Base-by-base conservation (phyloP, 2,113 vertebrate genomes). In the Cyphomyrus discorhynchus region DNA sequence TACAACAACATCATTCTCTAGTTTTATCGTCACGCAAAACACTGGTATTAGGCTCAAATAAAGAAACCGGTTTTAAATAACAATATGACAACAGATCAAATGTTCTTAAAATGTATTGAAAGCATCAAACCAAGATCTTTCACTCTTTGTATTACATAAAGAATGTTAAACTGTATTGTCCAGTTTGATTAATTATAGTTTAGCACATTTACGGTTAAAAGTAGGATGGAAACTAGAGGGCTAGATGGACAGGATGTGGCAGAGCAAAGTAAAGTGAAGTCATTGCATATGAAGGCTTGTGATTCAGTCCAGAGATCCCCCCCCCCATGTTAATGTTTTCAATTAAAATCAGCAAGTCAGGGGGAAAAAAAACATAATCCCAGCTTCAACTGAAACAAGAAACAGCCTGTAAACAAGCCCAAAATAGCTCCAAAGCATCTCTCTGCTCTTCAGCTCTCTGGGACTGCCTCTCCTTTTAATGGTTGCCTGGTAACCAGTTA, bases 281-380 rank as follows among this genome's bases (percentile, higher is more conserved):
- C 11, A 77, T 17, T 4, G 35, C 70, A 77, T 35, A 77, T 42
- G 74, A 42, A 77, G 70, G 70, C 11, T 39, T 17, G 35, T 15
- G 70, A 77, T 77, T 77, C 31, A 77, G 31, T 39, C 31, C 70
- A 42, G 35, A 17, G 31, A 35, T 7, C 4, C 35, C 31, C 11
- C 35, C 31, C 35, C n/a, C 58, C 66, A 3, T 13, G 70, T 86
- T 27, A 46, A 8, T 85, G 74, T 45, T 86, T 17, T 53, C 46
- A 24, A 3, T 85, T 88, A 3, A 93, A 90, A 93, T 93, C 84
- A 77, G 56, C 86, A 93, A 74, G 17, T 84, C 70, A 39, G 35
- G 74, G 70, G 27, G 27, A 27, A 66, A 74, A 70, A 17, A 19
- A 39, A 39, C 31, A 70, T 10, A 70, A 70, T 70, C 35, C 35